These are phyloP conservation scores for Digitonthophagus gazella DNA, from an alignment of 2,888 invertebrate genomes.

Conservation along the genomic window DNA sequence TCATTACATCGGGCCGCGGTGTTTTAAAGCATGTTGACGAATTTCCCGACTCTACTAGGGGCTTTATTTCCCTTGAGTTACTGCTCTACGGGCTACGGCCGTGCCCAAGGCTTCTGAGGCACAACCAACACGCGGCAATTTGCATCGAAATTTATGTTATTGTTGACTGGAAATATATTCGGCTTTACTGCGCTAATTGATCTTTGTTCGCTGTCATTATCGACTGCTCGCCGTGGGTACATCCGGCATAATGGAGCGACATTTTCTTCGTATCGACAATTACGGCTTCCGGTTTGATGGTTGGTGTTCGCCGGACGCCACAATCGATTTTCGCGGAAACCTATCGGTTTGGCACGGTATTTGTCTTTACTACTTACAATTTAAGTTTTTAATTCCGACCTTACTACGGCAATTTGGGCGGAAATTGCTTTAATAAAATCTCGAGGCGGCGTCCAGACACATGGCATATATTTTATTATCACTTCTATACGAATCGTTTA, in stretches of 20 bases:
- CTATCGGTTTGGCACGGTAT: no score
- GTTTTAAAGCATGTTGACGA: slow-evolving; percentile 35
- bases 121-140: slow-evolving; percentile 42
- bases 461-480: background rate
- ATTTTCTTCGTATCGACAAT: background rate
- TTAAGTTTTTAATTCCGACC: slow-evolving; percentile 13
- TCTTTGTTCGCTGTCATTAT: slow-evolving; percentile 9
- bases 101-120: slow-evolving; percentile 39
- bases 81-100: slow-evolving; percentile 37
- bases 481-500: background rate
- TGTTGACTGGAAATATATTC: slow-evolving; percentile 42
- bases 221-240: background rate
- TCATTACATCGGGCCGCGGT: slow-evolving; percentile 13
- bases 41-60: slow-evolving; percentile 32
- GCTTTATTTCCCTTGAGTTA: slow-evolving; percentile 38
- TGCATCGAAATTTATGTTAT: slow-evolving; percentile 46
- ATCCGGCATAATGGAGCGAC: background rate
- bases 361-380: background rate
- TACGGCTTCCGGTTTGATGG: background rate
- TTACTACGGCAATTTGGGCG: slow-evolving; percentile 7
- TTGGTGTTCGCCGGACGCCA: background rate
- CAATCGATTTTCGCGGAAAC: background rate
- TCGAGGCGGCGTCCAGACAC: background rate
- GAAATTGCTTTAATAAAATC: slow-evolving; percentile 11
- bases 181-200: slow-evolving; percentile 29